phyloP scores from a whole-genome alignment of 2,888 invertebrate genomes.

The Dicyrtoma fusca region DNA sequence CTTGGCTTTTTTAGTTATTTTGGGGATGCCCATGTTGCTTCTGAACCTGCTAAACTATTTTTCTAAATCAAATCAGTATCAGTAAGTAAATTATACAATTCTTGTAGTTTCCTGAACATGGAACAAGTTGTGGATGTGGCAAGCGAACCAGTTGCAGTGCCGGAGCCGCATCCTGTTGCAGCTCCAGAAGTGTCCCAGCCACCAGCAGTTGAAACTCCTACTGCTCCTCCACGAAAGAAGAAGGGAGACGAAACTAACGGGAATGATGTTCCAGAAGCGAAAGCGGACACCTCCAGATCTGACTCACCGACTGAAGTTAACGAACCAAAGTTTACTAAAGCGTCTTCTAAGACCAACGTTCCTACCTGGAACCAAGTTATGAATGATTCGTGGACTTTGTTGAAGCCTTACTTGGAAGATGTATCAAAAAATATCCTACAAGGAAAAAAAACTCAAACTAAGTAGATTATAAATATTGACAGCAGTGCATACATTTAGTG shows the following conservation, averaged over 20 bases:
- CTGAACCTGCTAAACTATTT: too few species aligned
- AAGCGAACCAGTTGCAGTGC: neutral
- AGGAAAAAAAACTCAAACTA: constrained; percentile 59
- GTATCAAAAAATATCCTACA: too few species aligned
- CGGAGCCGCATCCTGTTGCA: neutral
- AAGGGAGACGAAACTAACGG: constrained; percentile 22
- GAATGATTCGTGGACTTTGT: constrained; percentile 28
- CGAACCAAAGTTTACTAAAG: neutral
- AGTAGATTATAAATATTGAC: too few species aligned
- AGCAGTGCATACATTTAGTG: too few species aligned
- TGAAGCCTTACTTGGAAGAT: constrained; percentile 28
- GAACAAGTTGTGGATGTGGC: neutral
- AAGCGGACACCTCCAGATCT: neutral
- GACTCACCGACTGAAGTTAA: neutral
- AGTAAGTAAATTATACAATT: too few species aligned
- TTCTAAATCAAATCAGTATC: too few species aligned
- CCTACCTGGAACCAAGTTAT: constrained; percentile 33
- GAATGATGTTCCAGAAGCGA: neutral
- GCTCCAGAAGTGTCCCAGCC: constrained; percentile 12
- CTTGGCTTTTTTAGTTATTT: too few species aligned
- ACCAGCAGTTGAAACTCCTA: constrained; percentile 12
- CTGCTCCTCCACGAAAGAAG: constrained; percentile 34
- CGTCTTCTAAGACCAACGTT: neutral
- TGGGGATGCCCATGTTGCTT: too few species aligned
- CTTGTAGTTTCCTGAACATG: constrained; percentile 21